phyloP scores from a whole-genome alignment of 2,797 vertebrate species.

The Botia almorhae region DNA sequence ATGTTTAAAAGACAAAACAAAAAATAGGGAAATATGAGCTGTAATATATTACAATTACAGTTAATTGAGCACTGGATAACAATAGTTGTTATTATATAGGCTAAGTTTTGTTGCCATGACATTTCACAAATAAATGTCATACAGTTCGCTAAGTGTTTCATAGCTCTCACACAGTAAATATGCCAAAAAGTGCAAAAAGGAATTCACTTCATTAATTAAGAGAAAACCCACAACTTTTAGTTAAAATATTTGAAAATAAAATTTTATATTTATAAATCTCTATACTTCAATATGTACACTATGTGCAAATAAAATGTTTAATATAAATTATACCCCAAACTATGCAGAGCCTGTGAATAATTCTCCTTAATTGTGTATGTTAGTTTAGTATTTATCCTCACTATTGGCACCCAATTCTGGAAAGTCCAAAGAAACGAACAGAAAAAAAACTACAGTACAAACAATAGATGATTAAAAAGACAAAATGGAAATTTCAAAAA shows the following conservation, averaged over 20 bases:
- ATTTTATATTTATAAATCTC: conserved; percentile 88
- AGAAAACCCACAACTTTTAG: conserved; percentile 67
- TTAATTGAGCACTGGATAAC: conserved; percentile 11
- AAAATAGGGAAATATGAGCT: background rate
- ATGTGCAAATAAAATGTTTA: conserved; percentile 78
- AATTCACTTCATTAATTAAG: conserved; percentile 72
- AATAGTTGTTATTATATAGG: conserved; percentile 3
- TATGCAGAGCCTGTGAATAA: conserved; percentile 75
- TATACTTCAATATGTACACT: conserved; percentile 87
- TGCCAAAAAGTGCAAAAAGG: conserved; percentile 64
- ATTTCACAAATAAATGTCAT: conserved; percentile 6
- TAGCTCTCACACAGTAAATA: conserved; percentile 49
- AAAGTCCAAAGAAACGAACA: conserved; percentile 66
- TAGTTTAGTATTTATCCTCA: conserved; percentile 72
- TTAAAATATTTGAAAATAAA: conserved; percentile 90
- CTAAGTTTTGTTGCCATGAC: background rate
- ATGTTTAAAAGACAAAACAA: background rate
- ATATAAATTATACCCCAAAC: conserved; percentile 63
- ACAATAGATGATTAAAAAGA: background rate
- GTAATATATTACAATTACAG: conserved; percentile 18
- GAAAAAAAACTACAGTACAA: too few relatives aligned
- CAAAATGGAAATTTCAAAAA: background rate
- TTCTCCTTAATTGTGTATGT: conserved; percentile 63
- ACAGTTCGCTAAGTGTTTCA: conserved; percentile 44
- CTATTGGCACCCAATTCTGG: conserved; percentile 79